Base-by-base conservation (phyloP, 2,888 invertebrate genomes). In the Acronicta leporina region DNA sequence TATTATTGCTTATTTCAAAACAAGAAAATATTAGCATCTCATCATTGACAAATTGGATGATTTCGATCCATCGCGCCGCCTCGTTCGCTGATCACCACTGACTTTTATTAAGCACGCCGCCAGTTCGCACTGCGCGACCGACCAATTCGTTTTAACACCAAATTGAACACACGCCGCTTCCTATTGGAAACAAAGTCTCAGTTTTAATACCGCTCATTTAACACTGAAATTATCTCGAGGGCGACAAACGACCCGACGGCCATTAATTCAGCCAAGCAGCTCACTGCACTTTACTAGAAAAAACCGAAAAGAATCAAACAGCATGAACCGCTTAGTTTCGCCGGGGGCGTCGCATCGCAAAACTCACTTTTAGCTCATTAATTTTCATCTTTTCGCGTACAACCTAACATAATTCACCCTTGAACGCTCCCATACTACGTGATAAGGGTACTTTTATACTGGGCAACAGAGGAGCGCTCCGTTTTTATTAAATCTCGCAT, bases 291-390 rank as follows among this genome's bases (percentile, higher is more conserved):
- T 81, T 78, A 66, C 71, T 75, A 77, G 61, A 78, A 82, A 82
- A 83, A 81, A 79, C 73, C 75, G 76, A 84, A 86, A 86, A 86
- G 84, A 87, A 85, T 89, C 87, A 86, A 87, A 88, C 80, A 82
- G 85, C 82, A 85, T 85, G 86, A 89, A 85, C 86, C 86, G 85
- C 82, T 83, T 84, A 84, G 86, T 83, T 84, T 81, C 79, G 66
- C 76, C 67, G 69, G 69, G 68, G 75, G 77, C 77, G 71, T 71
- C 79, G 77, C 84, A 77, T 80, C 82, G 82, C 77, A 75, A 79
- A 81, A 86, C 88, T 90, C 91, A 87, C 87, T 92, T 90, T 91
- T 92, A 90, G 86, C 90, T 94, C 94, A 94, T 94, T 94, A 94
- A 94, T 94, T 94, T 93, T 93, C 94, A 93, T 94, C 94, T 93